A percentile compares a stretch with the other conserved stretches of the same genome.
These are phyloP conservation scores for Cephus spinipes DNA, from an alignment of 2,888 invertebrate genomes.

Conservation along the genomic window DNA sequence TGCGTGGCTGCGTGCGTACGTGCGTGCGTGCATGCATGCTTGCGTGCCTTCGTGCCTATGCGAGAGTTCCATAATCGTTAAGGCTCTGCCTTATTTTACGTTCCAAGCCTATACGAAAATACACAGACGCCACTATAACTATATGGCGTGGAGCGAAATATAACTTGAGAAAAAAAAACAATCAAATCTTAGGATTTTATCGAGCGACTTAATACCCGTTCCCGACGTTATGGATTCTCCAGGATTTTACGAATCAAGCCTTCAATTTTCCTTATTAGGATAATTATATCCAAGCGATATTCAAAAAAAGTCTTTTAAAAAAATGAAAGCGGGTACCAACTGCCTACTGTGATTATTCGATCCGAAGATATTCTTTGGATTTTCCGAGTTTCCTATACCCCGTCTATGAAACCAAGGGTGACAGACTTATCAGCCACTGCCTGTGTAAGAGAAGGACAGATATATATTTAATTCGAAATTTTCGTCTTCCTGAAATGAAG, in stretches of 20 bases:
- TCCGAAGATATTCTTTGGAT: background rate
- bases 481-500: background rate
- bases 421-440: background rate
- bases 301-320: background rate
- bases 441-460: background rate
- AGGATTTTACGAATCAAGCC: background rate
- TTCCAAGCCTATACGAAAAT: slow-evolving; percentile 8
- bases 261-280: background rate
- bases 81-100: slow-evolving; percentile 16
- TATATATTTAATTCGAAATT: background rate
- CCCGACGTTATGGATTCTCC: background rate
- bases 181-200: background rate
- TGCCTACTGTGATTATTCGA: background rate
- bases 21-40: slow-evolving; percentile 39
- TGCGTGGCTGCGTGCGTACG: slow-evolving; percentile 20
- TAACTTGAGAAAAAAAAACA: background rate
- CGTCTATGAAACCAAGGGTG: background rate
- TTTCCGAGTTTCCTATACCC: background rate
- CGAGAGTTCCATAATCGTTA: slow-evolving; percentile 43
- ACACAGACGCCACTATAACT: background rate
- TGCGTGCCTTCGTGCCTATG: slow-evolving; percentile 42
- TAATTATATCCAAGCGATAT: background rate
- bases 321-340: background rate
- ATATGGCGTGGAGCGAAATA: background rate
- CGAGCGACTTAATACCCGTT: background rate